Evolutionary conservation across 2,888 invertebrate species (phyloP), one percentile per base, ranked within the genome.

Genomic region (Drosophila rellima): DNA sequence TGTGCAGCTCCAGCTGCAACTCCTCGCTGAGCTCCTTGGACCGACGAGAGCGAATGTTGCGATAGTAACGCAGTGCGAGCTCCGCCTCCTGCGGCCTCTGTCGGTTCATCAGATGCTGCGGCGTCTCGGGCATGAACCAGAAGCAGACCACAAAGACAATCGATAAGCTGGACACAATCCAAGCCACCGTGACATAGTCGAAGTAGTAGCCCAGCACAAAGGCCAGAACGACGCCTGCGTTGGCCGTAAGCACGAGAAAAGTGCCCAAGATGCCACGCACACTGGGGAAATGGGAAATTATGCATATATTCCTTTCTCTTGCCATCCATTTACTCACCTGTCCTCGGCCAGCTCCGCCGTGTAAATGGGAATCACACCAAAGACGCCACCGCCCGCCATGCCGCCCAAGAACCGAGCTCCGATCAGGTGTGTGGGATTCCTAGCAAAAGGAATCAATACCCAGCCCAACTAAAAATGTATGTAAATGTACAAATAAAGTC

Each of bases 261-360:
- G 92, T 92, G 4, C 92, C 92, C 68, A 93, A 62, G 35, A 78
- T 72, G 10, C 92, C 92, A 2, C 92, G 91, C 15, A 92, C 82
- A 7, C 92, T 92, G 35, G 1, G 6, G 0, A 0, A 13, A 4
- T 2, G 2, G 7, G 31, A 5, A 18, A 20, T 26, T 10, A 33
- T 10, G n/a, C 2, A 0, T 10, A 5, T 5, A 37, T 39, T 39
- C 10, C 8, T 39, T 17, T 8, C 31, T 33, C 31, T 17, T 3
- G 10, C 10, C 10, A 11, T 11, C 2, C n/a, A 4, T 15, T 44
- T 11, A 44, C 56, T 74, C 64, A 92, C 91, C 82, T 83, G 33
- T 90, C 90, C 44, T 92, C 89, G 0, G 92, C 87, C 44, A 92
- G 74, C 61, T 92, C 92, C 0, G 91, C 87, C 3, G 89, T 78